A percentile compares a stretch with the other conserved stretches of the same genome.
Evolutionary conservation across 2,113 vertebrate species (phyloP).

Genomic region (Solea senegalensis): DNA sequence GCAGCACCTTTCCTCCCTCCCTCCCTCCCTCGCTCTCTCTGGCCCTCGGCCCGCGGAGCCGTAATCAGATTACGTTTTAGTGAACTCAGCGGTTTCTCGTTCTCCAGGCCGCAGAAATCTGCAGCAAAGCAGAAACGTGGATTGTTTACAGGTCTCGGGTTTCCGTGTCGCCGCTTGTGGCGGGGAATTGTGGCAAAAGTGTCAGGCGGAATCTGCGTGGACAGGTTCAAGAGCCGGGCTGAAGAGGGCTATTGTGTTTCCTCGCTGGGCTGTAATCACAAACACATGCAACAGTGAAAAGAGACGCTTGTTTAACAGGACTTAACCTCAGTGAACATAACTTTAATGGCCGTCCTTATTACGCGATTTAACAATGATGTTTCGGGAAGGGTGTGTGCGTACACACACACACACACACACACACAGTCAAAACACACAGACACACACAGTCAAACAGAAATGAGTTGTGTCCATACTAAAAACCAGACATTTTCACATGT

Average conservation of each 20-base stretch:
- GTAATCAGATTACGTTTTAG: constrained; percentile 68
- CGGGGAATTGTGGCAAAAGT: constrained; percentile 70
- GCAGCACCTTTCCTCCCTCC: neutral
- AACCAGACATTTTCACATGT: too few relatives aligned
- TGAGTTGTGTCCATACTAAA: too few relatives aligned
- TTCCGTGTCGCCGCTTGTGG: constrained; percentile 78
- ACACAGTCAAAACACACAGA: too few relatives aligned
- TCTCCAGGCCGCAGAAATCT: constrained; percentile 58
- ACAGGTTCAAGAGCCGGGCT: constrained; percentile 73
- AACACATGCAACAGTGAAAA: constrained; percentile 71
- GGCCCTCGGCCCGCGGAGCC: constrained; percentile 25
- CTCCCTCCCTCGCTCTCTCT: neutral
- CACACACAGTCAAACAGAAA: too few relatives aligned
- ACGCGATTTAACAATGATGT: constrained; percentile 75
- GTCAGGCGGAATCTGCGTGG: constrained; percentile 76
- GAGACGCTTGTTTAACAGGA: constrained; percentile 61
- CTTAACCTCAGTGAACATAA: constrained; percentile 76
- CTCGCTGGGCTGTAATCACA: constrained; percentile 66
- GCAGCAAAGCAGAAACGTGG: constrained; percentile 73
- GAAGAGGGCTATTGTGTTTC: constrained; percentile 79
- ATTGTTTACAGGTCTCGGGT: constrained; percentile 76
- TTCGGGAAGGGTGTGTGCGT: constrained; percentile 52
- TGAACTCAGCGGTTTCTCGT: constrained; percentile 47
- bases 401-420: too few relatives aligned
- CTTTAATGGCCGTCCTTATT: constrained; percentile 77